Conservation (phyloP, 1,140 invertebrate species). For the Stegodyphus dumicola region DNA sequence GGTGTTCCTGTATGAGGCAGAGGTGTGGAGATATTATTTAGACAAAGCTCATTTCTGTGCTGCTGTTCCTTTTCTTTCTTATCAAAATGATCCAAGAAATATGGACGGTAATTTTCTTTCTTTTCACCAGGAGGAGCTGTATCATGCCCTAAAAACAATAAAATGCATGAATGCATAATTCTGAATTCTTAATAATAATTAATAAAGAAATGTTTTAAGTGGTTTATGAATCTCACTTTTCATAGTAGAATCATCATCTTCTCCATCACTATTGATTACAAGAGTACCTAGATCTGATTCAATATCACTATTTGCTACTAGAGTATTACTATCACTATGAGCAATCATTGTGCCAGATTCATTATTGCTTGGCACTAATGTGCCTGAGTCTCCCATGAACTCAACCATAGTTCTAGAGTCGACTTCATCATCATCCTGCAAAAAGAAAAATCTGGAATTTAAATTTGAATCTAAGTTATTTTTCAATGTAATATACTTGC, state of each 20-base stretch:
- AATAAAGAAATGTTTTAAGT: neutral
- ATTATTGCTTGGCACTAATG: slow-evolving; percentile 58
- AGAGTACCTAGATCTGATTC: slow-evolving; percentile 65
- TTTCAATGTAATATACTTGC: no score
- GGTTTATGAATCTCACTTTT: slow-evolving; percentile 37
- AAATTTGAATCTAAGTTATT: neutral
- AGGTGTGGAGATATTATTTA: slow-evolving; percentile 19
- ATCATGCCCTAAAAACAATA: slow-evolving; percentile 52
- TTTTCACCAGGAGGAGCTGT: slow-evolving; percentile 58
- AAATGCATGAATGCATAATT: neutral
- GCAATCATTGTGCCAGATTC: slow-evolving; percentile 50
- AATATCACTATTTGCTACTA: slow-evolving; percentile 62
- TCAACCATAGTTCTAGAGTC: slow-evolving; percentile 61
- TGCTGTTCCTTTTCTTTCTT: slow-evolving; percentile 62
- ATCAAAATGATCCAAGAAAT: slow-evolving; percentile 63
- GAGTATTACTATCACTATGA: slow-evolving; percentile 50
- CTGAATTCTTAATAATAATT: neutral
- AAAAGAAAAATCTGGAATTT: neutral
- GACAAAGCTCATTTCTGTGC: slow-evolving; percentile 44
- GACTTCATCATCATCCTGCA: slow-evolving; percentile 61
- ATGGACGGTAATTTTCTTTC: slow-evolving; percentile 63
- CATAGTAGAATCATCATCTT: slow-evolving; percentile 64
- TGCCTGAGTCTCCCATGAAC: slow-evolving; percentile 52
- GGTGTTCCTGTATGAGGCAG: slow-evolving; percentile 52
- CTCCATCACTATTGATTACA: slow-evolving; percentile 65